Base-by-base conservation (phyloP, 37 sponge, comb jelly and placozoan species). In the Theonella swinhoei region DNA sequence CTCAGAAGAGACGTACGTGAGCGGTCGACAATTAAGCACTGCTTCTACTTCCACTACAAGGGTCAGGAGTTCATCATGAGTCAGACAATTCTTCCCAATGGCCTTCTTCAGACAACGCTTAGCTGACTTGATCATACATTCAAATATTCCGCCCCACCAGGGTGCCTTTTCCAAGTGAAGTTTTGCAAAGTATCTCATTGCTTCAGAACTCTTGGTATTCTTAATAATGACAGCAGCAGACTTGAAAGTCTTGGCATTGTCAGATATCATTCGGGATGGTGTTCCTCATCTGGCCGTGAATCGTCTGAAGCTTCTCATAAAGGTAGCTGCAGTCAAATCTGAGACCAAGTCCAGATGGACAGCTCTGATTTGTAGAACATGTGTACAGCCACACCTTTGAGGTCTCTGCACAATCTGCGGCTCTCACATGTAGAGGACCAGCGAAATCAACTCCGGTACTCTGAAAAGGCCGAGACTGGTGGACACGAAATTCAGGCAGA, bases 141-240 rank as follows among this genome's bases (percentile, higher is more conserved):
- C 81, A 68, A 78, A 63, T 24, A 63, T 26, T 9, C 79, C 79
- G 4, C 79, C 79, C 79, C 79, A 78, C 79, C 79, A 78, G 26
- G 69, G 58, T 26, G 80, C 69, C 69, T 39, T 38, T 25, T 80
- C 80, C 23, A 80, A 14, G 33, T 80, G 66, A 31, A 68, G 64
- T 42, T 32, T 60, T 32, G 35, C 39, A 39, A 72, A 23, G 25
- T 43, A 35, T 62, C 24, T n/a, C 58, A 3, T 78, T n/a, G 29
- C 66, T 40, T 37, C 58, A 26, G 82, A 38, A 63, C 41, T 23
- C 25, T 70, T 43, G 22, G 68, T 30, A 34, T 42, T 3, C 38
- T 28, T 31, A 20, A 80, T 64, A 3, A 68, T 3, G 37, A 7
- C 39, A 19, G 70, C 25, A 28, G 70, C 64, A 31, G n/a, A 33